Conservation (phyloP, 2,888 invertebrate species). For the Noctua pronuba region DNA sequence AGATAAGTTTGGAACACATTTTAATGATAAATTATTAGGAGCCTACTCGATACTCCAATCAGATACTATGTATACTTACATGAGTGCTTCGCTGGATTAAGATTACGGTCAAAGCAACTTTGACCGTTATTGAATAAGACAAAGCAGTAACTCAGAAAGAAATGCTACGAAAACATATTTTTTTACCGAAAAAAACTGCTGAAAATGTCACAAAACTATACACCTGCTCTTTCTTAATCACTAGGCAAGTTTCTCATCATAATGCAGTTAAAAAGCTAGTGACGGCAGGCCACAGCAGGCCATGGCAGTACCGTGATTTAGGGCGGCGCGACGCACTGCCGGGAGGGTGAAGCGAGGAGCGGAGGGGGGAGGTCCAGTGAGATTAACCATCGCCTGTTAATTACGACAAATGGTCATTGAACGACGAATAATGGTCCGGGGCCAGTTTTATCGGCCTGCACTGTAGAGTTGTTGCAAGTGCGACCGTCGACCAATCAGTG, state of each 20-base stretch:
- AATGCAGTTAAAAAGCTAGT: constrained; percentile 53
- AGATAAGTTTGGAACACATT: not conserved
- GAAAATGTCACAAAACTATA: not conserved
- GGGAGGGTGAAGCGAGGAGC: constrained; percentile 30
- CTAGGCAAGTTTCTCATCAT: constrained; percentile 24
- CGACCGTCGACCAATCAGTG: constrained; percentile 51
- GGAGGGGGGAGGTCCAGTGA: constrained; percentile 64
- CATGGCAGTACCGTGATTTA: constrained; percentile 82
- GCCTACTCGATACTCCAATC: not conserved
- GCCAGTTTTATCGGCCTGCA: constrained; percentile 57
- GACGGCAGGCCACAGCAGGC: constrained; percentile 63
- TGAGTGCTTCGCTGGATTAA: too few relatives aligned
- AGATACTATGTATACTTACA: not conserved
- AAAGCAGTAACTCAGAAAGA: not conserved
- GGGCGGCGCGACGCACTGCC: constrained; percentile 82
- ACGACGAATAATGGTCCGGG: constrained; percentile 76
- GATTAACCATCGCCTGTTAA: constrained; percentile 87
- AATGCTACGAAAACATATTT: not conserved
- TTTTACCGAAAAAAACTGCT: too few relatives aligned
- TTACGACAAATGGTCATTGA: constrained; percentile 85
- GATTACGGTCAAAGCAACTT: not conserved
- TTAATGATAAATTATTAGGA: not conserved
- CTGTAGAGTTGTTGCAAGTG: constrained; percentile 35
- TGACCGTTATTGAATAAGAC: too few relatives aligned
- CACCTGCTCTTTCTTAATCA: not conserved